A percentile compares a stretch with the other conserved stretches of the same genome.
Evolutionary conservation across 2,113 vertebrate genomes (phyloP).

Genomic region (Neotoma lepida): DNA sequence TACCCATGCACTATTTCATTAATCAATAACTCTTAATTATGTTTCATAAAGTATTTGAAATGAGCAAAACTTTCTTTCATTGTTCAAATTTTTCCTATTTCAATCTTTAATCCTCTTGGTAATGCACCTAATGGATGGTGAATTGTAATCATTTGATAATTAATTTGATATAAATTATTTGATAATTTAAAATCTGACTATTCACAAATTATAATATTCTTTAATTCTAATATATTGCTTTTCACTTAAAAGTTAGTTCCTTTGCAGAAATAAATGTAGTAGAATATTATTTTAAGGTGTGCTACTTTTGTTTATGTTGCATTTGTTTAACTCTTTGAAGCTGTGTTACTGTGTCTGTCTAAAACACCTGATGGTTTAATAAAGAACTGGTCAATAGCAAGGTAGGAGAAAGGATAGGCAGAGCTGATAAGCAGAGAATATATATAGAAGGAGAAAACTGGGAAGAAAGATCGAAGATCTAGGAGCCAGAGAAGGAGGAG

Average conservation of each 20-base stretch:
- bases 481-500: no score
- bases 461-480: no score
- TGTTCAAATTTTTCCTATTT: background rate
- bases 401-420: no score
- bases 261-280: constrained; percentile 25
- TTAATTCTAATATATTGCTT: constrained; percentile 36
- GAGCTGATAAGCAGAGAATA: no score
- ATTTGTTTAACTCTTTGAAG: no score
- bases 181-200: constrained; percentile 55
- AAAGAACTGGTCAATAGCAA: no score
- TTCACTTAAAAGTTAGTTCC: constrained; percentile 64
- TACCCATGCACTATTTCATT: background rate
- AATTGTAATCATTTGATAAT: constrained; percentile 37
- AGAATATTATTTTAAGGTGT: no score
- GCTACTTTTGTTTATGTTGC: no score
- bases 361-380: no score
- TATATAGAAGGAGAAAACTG: no score
- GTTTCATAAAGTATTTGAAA: background rate
- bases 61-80: background rate
- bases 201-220: constrained; percentile 54
- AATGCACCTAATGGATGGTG: background rate
- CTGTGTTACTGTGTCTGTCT: no score
- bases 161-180: constrained; percentile 20
- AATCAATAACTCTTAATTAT: background rate
- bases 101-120: constrained; percentile 16